Percentiles rank a stretch among this genome's conserved stretches.
phyloP scores from a whole-genome alignment of 1,140 invertebrate genomes.

The Drosophila pallidifrons region DNA sequence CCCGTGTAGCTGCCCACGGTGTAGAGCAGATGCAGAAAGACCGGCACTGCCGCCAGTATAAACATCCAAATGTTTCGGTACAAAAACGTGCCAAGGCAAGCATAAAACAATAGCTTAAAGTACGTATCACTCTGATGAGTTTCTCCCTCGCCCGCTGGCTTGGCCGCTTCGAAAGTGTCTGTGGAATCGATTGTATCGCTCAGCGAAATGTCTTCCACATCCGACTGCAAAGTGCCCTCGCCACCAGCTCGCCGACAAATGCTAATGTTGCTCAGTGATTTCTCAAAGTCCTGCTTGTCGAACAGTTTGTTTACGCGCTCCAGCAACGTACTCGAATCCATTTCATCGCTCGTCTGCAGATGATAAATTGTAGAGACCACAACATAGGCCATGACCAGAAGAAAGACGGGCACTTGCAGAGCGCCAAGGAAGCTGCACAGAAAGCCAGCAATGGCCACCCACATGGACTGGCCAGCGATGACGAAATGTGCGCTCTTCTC shows the following conservation, averaged over 20 bases:
- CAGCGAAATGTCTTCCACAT: conserved; percentile 76
- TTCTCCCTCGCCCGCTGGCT: conserved; percentile 26
- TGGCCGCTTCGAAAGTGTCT: conserved; percentile 59
- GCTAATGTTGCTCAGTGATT: conserved; percentile 66
- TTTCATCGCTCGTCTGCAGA: conserved; percentile 65
- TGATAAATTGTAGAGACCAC: conserved; percentile 87
- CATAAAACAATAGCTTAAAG: conserved; percentile 81
- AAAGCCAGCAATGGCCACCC: conserved; percentile 87
- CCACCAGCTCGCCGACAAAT: conserved; percentile 48
- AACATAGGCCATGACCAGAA: conserved; percentile 81
- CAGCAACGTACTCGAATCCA: conserved; percentile 49
- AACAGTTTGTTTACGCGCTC: conserved; percentile 70
- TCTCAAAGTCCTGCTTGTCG: conserved; percentile 71
- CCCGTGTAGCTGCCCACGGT: conserved; percentile 69
- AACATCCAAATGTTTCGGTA: conserved; percentile 84
- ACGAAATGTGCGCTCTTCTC: conserved; percentile 86
- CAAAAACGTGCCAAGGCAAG: conserved; percentile 77
- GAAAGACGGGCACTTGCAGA: conserved; percentile 87
- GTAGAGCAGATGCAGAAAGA: conserved; percentile 73
- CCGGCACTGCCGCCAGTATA: conserved; percentile 75
- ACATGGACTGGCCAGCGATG: conserved; percentile 86
- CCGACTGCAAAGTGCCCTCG: conserved; percentile 60
- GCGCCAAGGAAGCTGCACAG: conserved; percentile 86
- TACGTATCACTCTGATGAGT: conserved; percentile 70
- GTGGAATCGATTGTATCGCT: conserved; percentile 76